Conservation (phyloP, 2,888 invertebrate genomes). For the Nymphalis urticae region DNA sequence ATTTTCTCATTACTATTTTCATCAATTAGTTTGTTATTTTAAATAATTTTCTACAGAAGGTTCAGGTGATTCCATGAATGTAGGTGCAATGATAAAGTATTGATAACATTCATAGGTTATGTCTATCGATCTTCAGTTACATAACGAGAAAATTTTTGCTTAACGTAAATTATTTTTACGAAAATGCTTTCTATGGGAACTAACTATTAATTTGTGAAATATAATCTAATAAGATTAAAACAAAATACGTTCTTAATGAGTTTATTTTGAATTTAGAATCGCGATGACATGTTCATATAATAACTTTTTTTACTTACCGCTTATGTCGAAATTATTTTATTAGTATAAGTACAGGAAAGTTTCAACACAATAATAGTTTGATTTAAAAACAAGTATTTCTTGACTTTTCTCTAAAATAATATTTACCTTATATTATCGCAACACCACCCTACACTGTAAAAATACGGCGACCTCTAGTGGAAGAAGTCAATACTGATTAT, state of each 20-base stretch:
- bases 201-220: not conserved
- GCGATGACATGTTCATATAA: constrained; percentile 20
- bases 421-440: constrained; percentile 30
- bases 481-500: constrained; percentile 22
- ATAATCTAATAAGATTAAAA: constrained; percentile 14
- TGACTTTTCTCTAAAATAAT: not conserved
- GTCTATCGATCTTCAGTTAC: constrained; percentile 60
- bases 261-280: constrained; percentile 37
- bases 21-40: no score
- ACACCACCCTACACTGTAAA: constrained; percentile 39
- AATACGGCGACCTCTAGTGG: constrained; percentile 40
- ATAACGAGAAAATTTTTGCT: constrained; percentile 50
- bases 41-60: not conserved
- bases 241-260: constrained; percentile 7
- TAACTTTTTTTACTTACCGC: constrained; percentile 32
- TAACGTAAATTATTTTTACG: not conserved
- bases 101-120: constrained; percentile 40
- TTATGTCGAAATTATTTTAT: not conserved
- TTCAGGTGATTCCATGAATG: not conserved
- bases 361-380: not conserved
- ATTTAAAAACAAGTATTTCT: not conserved
- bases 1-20: no score
- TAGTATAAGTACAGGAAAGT: not conserved
- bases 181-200: not conserved
- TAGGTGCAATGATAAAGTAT: constrained; percentile 20